Evolutionary conservation across 2,888 invertebrate species (phyloP).

Genomic region (Amiota mariae): DNA sequence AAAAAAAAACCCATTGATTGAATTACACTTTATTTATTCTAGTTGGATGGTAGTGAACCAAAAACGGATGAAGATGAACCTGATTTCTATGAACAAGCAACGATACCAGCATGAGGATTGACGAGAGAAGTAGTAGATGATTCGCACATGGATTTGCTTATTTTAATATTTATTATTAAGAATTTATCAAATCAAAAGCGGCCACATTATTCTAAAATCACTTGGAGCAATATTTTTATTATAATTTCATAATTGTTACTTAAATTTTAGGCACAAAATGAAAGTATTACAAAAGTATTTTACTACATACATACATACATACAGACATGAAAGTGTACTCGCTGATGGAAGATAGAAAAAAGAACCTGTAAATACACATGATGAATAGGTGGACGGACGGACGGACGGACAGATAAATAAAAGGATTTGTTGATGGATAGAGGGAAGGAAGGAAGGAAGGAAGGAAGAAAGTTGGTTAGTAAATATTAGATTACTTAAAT

Average conservation of each 20-base stretch:
- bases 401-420: too few relatives aligned
- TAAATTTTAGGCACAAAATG: conserved; percentile 31
- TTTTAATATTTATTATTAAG: neutral
- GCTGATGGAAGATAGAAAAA: too few relatives aligned
- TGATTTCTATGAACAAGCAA: conserved; percentile 95
- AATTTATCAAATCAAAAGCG: neutral
- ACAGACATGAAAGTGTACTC: too few relatives aligned
- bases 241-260: neutral
- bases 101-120: conserved; percentile 81
- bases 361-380: too few relatives aligned
- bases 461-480: too few relatives aligned
- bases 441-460: too few relatives aligned
- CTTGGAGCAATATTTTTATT: conserved; percentile 43
- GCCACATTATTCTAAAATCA: conserved; percentile 28
- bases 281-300: conserved; percentile 53
- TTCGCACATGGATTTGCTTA: neutral
- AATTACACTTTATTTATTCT: conserved; percentile 44
- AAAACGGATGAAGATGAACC: conserved; percentile 91
- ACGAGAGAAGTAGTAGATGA: too few relatives aligned
- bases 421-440: too few relatives aligned
- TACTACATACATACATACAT: neutral
- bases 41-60: conserved; percentile 90
- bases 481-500: too few relatives aligned
- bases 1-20: neutral
- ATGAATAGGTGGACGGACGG: too few relatives aligned